These are phyloP conservation scores for Leptobrachium leishanense DNA, from an alignment of 2,113 vertebrate species.

Conservation along the genomic window DNA sequence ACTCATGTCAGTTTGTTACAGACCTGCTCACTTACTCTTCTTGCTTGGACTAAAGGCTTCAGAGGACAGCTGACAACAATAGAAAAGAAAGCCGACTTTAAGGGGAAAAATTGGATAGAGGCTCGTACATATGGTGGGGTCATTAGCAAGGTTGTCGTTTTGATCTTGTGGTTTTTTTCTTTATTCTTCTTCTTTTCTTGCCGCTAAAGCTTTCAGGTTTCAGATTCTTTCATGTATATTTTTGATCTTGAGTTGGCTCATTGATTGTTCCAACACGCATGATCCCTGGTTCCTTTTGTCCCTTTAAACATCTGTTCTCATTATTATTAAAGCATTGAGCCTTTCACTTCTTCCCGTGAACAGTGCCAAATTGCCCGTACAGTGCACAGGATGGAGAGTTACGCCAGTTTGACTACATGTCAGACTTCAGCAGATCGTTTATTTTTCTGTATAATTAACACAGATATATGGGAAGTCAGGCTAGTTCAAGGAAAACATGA, in stretches of 20 bases:
- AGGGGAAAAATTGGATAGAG: constrained; percentile 41
- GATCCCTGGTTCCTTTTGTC: constrained; percentile 46
- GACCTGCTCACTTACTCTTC: constrained; percentile 22
- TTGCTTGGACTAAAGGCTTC: constrained; percentile 30
- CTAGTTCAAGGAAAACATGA: neutral
- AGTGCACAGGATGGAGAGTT: constrained; percentile 11
- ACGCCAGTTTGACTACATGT: constrained; percentile 13
- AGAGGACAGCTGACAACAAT: constrained; percentile 39
- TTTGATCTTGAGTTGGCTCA: constrained; percentile 48
- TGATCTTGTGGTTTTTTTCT: constrained; percentile 42
- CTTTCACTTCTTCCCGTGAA: constrained; percentile 40
- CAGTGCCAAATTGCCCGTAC: constrained; percentile 32
- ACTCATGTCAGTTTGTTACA: constrained; percentile 24
- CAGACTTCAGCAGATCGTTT: constrained; percentile 37
- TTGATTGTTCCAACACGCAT: constrained; percentile 46
- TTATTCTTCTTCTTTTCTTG: constrained; percentile 44
- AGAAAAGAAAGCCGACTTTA: constrained; percentile 31
- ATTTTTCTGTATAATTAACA: constrained; percentile 35
- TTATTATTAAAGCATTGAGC: constrained; percentile 45
- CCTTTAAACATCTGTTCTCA: constrained; percentile 48
- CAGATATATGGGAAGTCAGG: constrained; percentile 11
- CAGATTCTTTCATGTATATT: constrained; percentile 41
- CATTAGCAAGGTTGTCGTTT: constrained; percentile 43
- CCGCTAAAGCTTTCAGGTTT: constrained; percentile 48
- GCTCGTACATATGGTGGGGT: constrained; percentile 45